Conservation (phyloP, 2,888 invertebrate species). For the Lasioglossum figueresi region DNA sequence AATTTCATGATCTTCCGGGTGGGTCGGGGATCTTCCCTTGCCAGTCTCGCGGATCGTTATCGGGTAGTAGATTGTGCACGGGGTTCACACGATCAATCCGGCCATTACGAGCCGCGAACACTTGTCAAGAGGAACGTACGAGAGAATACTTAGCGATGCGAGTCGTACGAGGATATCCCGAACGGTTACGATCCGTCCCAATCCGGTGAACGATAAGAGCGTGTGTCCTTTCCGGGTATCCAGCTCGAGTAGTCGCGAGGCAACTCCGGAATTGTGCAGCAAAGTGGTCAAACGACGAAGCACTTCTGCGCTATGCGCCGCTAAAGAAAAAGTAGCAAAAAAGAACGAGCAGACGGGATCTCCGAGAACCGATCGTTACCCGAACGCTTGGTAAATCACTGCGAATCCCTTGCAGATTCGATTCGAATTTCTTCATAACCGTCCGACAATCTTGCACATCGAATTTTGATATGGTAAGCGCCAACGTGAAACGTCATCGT, state of each 20-base stretch:
- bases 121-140: conserved; percentile 15
- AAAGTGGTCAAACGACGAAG: conserved; percentile 33
- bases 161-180: neutral
- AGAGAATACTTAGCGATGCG: conserved; percentile 2
- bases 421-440: neutral
- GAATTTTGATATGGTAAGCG: conserved; percentile 53
- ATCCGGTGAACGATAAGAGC: conserved; percentile 34
- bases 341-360: conserved; percentile 24
- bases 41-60: conserved; percentile 33
- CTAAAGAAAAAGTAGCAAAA: conserved; percentile 41
- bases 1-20: neutral
- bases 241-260: conserved; percentile 34
- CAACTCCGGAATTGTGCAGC: conserved; percentile 41
- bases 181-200: conserved; percentile 8
- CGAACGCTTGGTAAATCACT: neutral
- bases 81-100: conserved; percentile 43
- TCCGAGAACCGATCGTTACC: conserved; percentile 24
- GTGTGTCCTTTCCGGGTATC: conserved; percentile 15
- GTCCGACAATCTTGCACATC: neutral
- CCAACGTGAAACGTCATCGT: neutral
- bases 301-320: conserved; percentile 50
- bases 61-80: conserved; percentile 31
- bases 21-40: conserved; percentile 3
- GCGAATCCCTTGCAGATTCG: neutral
- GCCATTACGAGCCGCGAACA: conserved; percentile 24